Evolutionary conservation across 1,140 invertebrate genomes (phyloP).

Genomic region (Cyclargus thomasi): DNA sequence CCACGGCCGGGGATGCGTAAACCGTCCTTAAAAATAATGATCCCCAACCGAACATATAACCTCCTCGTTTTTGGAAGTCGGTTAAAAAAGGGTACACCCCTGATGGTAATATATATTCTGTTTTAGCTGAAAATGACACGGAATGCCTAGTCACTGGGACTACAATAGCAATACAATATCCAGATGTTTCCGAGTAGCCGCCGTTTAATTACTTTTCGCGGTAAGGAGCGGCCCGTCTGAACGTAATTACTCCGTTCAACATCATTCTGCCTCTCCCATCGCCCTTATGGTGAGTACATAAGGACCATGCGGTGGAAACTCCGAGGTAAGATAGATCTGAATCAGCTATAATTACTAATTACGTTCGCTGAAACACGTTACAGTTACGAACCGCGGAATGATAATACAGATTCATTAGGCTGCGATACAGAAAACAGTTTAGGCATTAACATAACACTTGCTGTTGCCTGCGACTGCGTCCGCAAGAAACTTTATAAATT

Average conservation of each 20-base stretch:
- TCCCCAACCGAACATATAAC: too few relatives aligned
- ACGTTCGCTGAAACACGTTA: slow-evolving; percentile 17
- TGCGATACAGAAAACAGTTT: not conserved
- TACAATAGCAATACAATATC: not conserved
- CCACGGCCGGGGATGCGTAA: too few relatives aligned
- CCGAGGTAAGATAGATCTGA: too few relatives aligned
- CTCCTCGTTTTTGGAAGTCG: too few relatives aligned
- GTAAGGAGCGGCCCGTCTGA: not conserved
- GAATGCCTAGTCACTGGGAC: not conserved
- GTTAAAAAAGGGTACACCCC: too few relatives aligned
- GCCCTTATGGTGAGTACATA: too few relatives aligned
- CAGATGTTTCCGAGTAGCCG: not conserved
- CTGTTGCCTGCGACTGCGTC: too few relatives aligned
- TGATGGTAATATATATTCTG: too few relatives aligned
- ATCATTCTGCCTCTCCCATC: too few relatives aligned
- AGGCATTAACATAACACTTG: not conserved
- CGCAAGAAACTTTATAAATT: too few relatives aligned
- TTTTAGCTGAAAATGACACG: not conserved
- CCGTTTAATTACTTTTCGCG: not conserved
- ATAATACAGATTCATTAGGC: slow-evolving; percentile 11
- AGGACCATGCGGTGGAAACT: too few relatives aligned
- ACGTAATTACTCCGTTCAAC: not conserved
- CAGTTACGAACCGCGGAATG: slow-evolving; percentile 14
- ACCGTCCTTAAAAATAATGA: too few relatives aligned
- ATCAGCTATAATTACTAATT: slow-evolving; percentile 35